These are phyloP conservation scores for Drosophila nigritarsus DNA, from an alignment of 2,888 invertebrate genomes.

Conservation along the genomic window DNA sequence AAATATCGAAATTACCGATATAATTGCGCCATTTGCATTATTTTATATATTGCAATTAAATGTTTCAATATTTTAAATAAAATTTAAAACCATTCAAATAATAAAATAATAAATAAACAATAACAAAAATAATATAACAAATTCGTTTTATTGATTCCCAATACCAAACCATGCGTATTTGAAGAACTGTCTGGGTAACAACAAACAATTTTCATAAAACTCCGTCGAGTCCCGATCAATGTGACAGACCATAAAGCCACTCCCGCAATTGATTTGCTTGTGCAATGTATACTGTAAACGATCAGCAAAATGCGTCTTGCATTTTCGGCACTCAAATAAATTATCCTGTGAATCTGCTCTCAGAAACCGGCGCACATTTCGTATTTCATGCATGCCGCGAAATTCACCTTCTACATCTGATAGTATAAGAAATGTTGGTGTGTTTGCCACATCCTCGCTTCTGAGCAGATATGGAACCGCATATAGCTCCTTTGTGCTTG, in stretches of 20 bases:
- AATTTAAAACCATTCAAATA: not conserved
- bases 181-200: conserved; percentile 77
- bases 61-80: not conserved
- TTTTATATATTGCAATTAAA: not conserved
- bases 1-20: not conserved
- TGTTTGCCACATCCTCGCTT: conserved; percentile 36
- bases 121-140: not conserved
- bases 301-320: conserved; percentile 47
- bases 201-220: conserved; percentile 85
- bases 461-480: conserved; percentile 62
- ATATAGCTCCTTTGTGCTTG: conserved; percentile 59
- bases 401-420: conserved; percentile 59
- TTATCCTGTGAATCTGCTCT: conserved; percentile 36
- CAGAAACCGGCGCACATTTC: conserved; percentile 53
- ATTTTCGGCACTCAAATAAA: conserved; percentile 49
- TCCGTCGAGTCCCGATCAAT: conserved; percentile 51
- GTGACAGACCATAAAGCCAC: conserved; percentile 45
- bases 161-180: conserved; percentile 65
- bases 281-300: conserved; percentile 52
- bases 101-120: too few relatives aligned
- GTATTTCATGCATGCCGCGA: conserved; percentile 53
- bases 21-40: not conserved
- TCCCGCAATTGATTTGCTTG: conserved; percentile 61
- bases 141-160: conserved; percentile 6
- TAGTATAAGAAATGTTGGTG: conserved; percentile 64